Evolutionary conservation across 2,888 invertebrate species (phyloP).

Genomic region (Mimumesa dahlbomi): DNA sequence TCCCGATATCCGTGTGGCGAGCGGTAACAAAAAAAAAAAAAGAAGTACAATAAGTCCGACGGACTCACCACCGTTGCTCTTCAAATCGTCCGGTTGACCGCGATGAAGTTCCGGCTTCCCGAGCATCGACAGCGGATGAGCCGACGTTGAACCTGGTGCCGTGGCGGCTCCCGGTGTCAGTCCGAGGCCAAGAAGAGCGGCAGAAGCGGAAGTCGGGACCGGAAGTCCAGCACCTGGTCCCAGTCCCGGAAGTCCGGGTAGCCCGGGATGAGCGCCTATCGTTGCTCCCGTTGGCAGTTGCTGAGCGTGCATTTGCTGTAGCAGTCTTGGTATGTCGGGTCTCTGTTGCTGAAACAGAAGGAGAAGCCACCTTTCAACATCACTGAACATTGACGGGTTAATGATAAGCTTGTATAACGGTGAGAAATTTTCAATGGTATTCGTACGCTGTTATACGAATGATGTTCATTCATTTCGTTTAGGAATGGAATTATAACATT

Average conservation of each 20-base stretch:
- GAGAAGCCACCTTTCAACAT: not conserved
- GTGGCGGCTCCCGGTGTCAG: conserved; percentile 78
- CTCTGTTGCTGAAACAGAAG: conserved; percentile 88
- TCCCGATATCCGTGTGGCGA: not conserved
- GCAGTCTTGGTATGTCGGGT: conserved; percentile 89
- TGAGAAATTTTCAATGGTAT: too few species aligned
- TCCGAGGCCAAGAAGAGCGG: conserved; percentile 81
- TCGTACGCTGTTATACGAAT: too few species aligned
- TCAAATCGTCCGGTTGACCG: conserved; percentile 86
- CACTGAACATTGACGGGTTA: not conserved
- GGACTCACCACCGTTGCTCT: conserved; percentile 87
- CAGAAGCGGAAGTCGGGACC: conserved; percentile 79
- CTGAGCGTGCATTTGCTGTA: conserved; percentile 97
- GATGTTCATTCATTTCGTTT: not conserved
- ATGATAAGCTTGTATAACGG: not conserved
- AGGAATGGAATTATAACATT: too few species aligned
- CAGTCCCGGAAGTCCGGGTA: conserved; percentile 82
- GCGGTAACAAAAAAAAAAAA: not conserved
- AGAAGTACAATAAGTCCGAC: too few species aligned
- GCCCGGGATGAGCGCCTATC: conserved; percentile 86
- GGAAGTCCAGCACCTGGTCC: conserved; percentile 80
- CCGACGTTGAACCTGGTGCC: conserved; percentile 85
- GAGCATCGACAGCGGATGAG: conserved; percentile 89
- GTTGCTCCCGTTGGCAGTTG: conserved; percentile 89
- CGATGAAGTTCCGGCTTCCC: conserved; percentile 90